Base-by-base conservation (phyloP, 2,113 vertebrate genomes). In the Morphnarchus princeps region DNA sequence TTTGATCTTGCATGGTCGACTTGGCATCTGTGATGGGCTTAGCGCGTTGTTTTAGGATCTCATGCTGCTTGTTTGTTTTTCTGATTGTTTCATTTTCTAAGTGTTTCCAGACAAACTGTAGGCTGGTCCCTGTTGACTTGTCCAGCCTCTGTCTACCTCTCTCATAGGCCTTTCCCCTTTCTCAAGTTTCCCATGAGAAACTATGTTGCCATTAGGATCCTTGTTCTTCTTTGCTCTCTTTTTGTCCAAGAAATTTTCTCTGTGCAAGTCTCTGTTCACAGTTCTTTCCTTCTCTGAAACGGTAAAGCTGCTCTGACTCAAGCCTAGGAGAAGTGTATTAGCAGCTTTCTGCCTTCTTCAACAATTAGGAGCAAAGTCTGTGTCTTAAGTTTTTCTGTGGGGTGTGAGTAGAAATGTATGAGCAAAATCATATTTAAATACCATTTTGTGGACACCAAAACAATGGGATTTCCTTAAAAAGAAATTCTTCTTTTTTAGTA, bases 91-190 rank as follows among this genome's bases (percentile, higher is more conserved):
- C n/a, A 21, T 87, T 70, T 90, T 95, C 42, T 59, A 71, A 94
- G 52, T n/a, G 26, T 81, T 97, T 92, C 94, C 87, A 96, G 93
- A 74, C 26, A 55, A 87, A 83, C 20, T 70, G 79, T 70, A 83
- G 67, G 72, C 82, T 87, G 83, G 13, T 91, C 96, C 83, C 47
- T 78, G 76, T 92, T 82, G 78, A 77, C 26, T 82, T 28, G 26
- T 54, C 42, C 71, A 16, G 16, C 11, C 19, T 84, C 38, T 74
- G 29, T 50, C 43, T 38, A 73, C 34, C 67, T 95, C 71, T 57
- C 52, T 72, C 49, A 45, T 89, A 20, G 90, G 55, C 25, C 34
- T 50, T 28, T 81, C 8, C 18, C 22, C 20, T 82, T 86, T 91
- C 59, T 80, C 21, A 43, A 82, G n/a, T 81, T 95, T 94, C 54